Conservation (phyloP, 64 coral and sea anemone genomes). For the Pachyseris speciosa region DNA sequence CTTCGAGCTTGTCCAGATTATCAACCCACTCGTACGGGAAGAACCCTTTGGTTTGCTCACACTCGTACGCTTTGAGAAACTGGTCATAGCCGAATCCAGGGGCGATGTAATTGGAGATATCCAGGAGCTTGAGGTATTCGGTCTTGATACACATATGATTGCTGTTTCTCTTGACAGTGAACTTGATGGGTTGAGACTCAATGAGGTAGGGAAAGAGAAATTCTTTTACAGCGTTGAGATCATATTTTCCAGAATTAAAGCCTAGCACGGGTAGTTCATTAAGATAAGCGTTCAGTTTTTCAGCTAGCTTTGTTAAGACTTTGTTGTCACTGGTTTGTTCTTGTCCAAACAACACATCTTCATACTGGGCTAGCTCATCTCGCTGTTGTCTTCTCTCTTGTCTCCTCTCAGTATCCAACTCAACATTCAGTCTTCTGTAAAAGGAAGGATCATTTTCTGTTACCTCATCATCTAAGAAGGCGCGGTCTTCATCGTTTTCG, state of each 20-base stretch:
- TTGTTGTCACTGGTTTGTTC: neutral
- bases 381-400: too few species aligned
- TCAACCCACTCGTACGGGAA: neutral
- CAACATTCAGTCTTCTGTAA: conserved; percentile 32
- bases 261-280: conserved; percentile 51
- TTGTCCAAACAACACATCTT: neutral
- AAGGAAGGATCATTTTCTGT: conserved; percentile 46
- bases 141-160: neutral
- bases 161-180: neutral
- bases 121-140: neutral
- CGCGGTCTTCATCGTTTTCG: conserved; percentile 61
- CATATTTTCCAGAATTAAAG: conserved; percentile 50
- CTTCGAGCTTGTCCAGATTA: conserved; percentile 29
- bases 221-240: neutral
- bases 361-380: too few species aligned
- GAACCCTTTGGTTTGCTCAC: neutral
- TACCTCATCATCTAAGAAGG: conserved; percentile 52
- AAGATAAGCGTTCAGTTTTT: conserved; percentile 1
- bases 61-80: conserved; percentile 40
- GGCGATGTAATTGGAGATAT: conserved; percentile 43
- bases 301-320: neutral
- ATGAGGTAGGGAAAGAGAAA: neutral
- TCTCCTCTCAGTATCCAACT: too few species aligned
- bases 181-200: neutral
- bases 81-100: conserved; percentile 40